Evolutionary conservation across 2,888 invertebrate genomes (phyloP).

Genomic region (Rhopalosiphum nymphaeae): DNA sequence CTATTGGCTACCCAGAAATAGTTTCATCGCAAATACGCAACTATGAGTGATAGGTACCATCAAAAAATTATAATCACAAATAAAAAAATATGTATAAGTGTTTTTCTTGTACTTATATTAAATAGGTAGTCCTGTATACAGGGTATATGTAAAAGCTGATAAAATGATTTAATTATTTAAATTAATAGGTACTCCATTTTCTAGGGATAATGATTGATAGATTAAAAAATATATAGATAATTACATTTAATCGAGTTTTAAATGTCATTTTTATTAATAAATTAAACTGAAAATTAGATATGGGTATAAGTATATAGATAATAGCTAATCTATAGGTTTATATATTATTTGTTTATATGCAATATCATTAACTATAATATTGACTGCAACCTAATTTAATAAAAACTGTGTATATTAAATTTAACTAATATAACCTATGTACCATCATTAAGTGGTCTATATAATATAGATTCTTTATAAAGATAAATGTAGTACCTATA

Average conservation of each 20-base stretch:
- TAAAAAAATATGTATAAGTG: neutral
- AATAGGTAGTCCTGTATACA: neutral
- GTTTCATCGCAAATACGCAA: neutral
- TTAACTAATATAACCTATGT: neutral
- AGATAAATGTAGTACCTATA: neutral
- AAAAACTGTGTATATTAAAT: neutral
- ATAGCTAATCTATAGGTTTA: neutral
- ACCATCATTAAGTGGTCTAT: neutral
- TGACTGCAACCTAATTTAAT: neutral
- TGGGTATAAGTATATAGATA: neutral
- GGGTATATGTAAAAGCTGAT: neutral
- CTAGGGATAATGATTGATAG: neutral
- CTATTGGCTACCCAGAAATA: neutral
- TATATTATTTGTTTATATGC: neutral
- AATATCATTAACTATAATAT: neutral
- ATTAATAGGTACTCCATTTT: neutral
- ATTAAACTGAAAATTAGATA: neutral
- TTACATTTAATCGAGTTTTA: neutral
- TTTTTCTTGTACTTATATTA: neutral
- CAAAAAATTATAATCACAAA: neutral
- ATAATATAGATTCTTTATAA: neutral
- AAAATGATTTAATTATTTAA: neutral
- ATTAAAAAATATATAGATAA: neutral
- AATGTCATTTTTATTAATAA: neutral
- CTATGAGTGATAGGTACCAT: neutral